These are phyloP conservation scores for Drosophila rhopaloa DNA, from an alignment of 1,140 invertebrate genomes.

Conservation along the genomic window DNA sequence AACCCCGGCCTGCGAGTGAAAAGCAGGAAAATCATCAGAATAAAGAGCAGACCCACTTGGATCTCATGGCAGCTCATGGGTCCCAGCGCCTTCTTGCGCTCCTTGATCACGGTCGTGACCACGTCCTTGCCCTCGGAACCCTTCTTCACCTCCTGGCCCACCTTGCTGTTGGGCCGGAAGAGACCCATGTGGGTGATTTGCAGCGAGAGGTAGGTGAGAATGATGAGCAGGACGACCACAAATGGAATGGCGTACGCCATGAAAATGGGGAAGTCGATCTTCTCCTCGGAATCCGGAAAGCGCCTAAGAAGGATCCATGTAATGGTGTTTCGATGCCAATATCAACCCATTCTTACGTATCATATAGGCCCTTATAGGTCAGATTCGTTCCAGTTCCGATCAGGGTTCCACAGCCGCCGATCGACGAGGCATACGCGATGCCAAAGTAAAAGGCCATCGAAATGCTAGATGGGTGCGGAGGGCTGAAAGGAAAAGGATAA, in stretches of 20 bases:
- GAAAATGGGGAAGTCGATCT: slow-evolving; percentile 90
- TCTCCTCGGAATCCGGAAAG: slow-evolving; percentile 86
- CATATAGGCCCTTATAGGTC: slow-evolving; percentile 91
- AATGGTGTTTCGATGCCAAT: too few relatives aligned
- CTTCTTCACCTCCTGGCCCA: slow-evolving; percentile 85
- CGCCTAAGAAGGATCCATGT: slow-evolving; percentile 52
- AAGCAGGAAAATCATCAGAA: slow-evolving; percentile 91
- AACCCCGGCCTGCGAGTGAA: slow-evolving; percentile 92
- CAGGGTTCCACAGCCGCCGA: slow-evolving; percentile 93
- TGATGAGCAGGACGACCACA: slow-evolving; percentile 89
- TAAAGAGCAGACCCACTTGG: slow-evolving; percentile 90
- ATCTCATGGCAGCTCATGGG: slow-evolving; percentile 92
- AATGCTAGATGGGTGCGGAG: slow-evolving; percentile 86
- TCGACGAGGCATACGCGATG: slow-evolving; percentile 91
- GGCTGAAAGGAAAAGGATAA: slow-evolving; percentile 69
- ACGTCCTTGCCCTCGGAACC: slow-evolving; percentile 86
- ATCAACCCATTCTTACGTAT: slow-evolving; percentile 85
- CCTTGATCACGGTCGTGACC: slow-evolving; percentile 87
- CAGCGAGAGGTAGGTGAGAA: slow-evolving; percentile 89
- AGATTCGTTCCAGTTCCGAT: slow-evolving; percentile 96
- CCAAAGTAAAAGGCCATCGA: slow-evolving; percentile 90
- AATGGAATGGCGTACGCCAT: slow-evolving; percentile 87
- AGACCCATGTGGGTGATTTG: slow-evolving; percentile 91
- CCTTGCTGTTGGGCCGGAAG: slow-evolving; percentile 86
- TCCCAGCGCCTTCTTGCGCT: slow-evolving; percentile 90